A percentile compares a stretch with the other conserved stretches of the same genome.
phyloP scores from a whole-genome alignment of 2,797 vertebrate species.

The Chlorospingus flavigularis region DNA sequence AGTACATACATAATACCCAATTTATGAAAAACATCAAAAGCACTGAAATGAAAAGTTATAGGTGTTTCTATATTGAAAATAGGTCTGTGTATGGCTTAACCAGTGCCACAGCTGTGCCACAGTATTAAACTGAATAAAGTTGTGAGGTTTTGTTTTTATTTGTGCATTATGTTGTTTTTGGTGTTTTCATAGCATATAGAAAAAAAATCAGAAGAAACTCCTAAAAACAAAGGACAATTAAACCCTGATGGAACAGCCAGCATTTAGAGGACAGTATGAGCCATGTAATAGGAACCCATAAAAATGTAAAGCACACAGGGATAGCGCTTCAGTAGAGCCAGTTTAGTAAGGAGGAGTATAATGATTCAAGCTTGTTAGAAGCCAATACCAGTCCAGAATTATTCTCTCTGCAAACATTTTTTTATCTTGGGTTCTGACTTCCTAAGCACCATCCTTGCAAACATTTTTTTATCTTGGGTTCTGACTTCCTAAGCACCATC shows the following conservation, averaged over 20 bases:
- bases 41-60: not conserved
- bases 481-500: not conserved
- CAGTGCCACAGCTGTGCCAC: rapidly evolving
- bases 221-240: not conserved
- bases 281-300: not conserved
- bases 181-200: not conserved
- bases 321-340: not conserved
- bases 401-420: not conserved
- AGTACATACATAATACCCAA: not conserved
- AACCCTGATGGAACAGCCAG: not conserved
- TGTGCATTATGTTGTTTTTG: not conserved
- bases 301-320: not conserved
- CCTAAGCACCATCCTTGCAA: not conserved
- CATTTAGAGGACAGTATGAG: not conserved
- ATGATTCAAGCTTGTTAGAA: not conserved
- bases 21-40: not conserved
- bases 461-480: not conserved
- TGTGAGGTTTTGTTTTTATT: not conserved
- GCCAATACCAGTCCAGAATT: not conserved
- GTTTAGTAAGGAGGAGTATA: not conserved
- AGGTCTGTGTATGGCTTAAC: not conserved
- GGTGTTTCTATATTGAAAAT: not conserved
- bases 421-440: not conserved
- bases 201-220: not conserved
- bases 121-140: not conserved